Evolutionary conservation across 2,113 vertebrate species (phyloP), one percentile per base, ranked within the genome.

Genomic region (Pagrus major): DNA sequence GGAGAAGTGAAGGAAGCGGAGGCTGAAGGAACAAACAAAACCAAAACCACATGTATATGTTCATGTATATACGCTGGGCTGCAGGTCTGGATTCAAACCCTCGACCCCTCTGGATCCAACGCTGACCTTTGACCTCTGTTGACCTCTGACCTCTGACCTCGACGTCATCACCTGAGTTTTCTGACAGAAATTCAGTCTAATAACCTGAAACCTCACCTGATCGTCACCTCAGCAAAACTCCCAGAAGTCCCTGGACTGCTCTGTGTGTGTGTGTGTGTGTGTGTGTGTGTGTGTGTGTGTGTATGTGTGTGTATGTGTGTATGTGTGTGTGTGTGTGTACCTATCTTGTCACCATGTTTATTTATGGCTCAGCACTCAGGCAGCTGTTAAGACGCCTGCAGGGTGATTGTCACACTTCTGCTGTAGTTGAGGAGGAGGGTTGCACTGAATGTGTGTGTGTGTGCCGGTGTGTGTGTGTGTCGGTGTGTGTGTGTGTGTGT

Each of bases 331-430:
- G 33, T 44, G 39, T 67, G 72, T 56, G 49, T 51, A 6, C 27
- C 70, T 5, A 37, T 71, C 58, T 84, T 86, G 78, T 82, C 56
- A 16, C 70, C 66, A 54, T 76, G 68, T 84, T 81, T 91, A 92
- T 90, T 89, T 90, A 87, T 84, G 85, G 76, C 46, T 70, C 33
- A 44, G 66, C 78, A 88, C 74, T 77, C 49, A 59, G 80, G 74
- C 84, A 90, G 89, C 85, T 89, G 83, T 76, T 92, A 61, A 79
- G 83, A 85, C 56, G 82, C 73, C 84, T 80, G 70, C 80, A 58
- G 79, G 83, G 23, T 69, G 81, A 81, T 69, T 71, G 71, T 89
- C 79, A 85, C 83, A 86, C 47, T 80, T 68, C 81, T 83, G 56
- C 78, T 81, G 46, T 9, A 47, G 60, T 31, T 63, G 69, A 78